phyloP scores from a whole-genome alignment of 2,888 invertebrate species.

The Melinopterus prodromus region DNA sequence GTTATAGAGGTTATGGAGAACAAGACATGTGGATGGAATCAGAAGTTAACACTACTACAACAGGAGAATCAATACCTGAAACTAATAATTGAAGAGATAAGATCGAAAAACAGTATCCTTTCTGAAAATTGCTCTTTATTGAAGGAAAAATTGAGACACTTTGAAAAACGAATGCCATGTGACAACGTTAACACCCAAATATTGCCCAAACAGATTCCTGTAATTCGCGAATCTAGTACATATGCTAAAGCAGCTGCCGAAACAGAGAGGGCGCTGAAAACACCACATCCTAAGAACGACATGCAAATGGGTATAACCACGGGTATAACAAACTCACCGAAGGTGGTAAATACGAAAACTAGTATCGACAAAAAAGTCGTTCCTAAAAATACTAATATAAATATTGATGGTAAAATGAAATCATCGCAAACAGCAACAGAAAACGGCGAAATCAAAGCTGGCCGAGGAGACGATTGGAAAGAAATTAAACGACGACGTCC shows the following conservation, averaged over 20 bases:
- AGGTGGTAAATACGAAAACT: neutral
- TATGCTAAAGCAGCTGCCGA: neutral
- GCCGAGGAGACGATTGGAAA: no score
- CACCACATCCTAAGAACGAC: neutral
- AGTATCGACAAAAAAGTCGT: neutral
- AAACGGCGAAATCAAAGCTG: neutral
- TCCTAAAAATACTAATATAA: neutral
- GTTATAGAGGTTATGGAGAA: no score
- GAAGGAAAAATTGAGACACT: neutral
- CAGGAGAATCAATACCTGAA: neutral
- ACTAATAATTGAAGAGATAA: neutral
- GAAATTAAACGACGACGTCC: no score
- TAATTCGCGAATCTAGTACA: neutral
- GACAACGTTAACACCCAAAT: neutral
- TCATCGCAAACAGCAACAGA: neutral
- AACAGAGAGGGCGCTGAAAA: neutral
- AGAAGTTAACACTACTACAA: neutral
- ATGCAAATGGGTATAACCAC: no score
- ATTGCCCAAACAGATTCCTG: constrained; percentile 4
- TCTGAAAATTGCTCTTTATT: neutral
- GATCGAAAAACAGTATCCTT: neutral
- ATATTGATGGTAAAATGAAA: neutral
- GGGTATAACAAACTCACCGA: neutral
- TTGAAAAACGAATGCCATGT: neutral
- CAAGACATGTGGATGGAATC: neutral